Conservation (phyloP, 1,140 invertebrate genomes). For the Sesamia nonagrioides region DNA sequence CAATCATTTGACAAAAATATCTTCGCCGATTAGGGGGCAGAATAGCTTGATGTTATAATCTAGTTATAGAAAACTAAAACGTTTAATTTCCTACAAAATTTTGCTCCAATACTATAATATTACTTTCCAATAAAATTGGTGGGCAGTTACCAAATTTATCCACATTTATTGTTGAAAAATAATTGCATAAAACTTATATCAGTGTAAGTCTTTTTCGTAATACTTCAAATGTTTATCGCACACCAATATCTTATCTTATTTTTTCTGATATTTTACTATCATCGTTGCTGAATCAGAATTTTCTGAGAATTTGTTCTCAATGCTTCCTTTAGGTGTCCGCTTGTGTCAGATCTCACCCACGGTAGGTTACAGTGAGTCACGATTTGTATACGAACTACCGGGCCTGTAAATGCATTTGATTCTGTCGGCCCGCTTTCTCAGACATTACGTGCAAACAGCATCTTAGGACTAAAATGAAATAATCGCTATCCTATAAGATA, state of each 20-base stretch:
- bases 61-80: not conserved
- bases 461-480: not conserved
- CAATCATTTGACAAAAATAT: too few species aligned
- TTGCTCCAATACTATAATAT: too few species aligned
- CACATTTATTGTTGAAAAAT: not conserved
- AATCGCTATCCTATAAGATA: not conserved
- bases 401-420: conserved; percentile 41
- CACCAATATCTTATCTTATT: conserved; percentile 1
- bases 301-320: conserved; percentile 32
- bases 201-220: not conserved
- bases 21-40: not conserved
- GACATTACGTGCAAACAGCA: conserved; percentile 22
- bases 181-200: conserved; percentile 31
- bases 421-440: conserved; percentile 48
- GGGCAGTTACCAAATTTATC: conserved; percentile 20
- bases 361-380: conserved; percentile 45
- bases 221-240: not conserved
- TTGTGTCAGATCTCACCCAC: conserved; percentile 46
- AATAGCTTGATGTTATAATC: not conserved
- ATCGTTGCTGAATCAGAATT: conserved; percentile 19
- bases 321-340: conserved; percentile 26
- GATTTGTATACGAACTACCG: conserved; percentile 38
- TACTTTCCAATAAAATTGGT: not conserved
- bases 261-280: not conserved
- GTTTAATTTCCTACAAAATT: not conserved